Conservation (phyloP, 2,888 invertebrate species). For the Frankliniella fusca region DNA sequence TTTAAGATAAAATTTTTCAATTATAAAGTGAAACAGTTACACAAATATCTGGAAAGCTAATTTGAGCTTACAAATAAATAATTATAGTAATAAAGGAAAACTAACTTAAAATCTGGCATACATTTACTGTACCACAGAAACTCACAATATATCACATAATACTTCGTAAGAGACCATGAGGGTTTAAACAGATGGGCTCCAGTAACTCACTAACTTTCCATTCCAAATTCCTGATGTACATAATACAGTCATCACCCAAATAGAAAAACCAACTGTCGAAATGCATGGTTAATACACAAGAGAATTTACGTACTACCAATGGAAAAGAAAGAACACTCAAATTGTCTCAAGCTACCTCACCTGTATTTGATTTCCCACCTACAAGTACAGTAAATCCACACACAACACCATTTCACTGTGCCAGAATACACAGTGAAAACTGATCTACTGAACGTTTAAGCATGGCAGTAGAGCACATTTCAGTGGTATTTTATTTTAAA, state of each 20-base stretch:
- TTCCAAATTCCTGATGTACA: not conserved
- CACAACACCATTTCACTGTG: no score
- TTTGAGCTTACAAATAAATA: conserved; percentile 20
- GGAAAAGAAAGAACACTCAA: not conserved
- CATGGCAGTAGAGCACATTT: no score
- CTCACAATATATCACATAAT: conserved; percentile 26
- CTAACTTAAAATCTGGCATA: conserved; percentile 7
- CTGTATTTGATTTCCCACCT: no score
- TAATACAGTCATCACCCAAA: not conserved
- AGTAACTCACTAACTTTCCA: not conserved
- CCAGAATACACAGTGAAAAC: no score
- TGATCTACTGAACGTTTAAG: no score
- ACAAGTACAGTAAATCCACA: no score
- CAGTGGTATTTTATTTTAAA: no score
- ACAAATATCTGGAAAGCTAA: conserved; percentile 20
- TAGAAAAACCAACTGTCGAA: not conserved
- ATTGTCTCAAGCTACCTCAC: no score
- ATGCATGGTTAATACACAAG: not conserved
- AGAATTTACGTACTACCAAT: not conserved
- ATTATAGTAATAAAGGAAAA: not conserved
- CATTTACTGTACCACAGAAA: not conserved
- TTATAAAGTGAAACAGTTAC: conserved; percentile 5
- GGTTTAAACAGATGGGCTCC: not conserved
- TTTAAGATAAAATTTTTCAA: conserved; percentile 12
- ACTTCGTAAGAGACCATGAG: not conserved